phyloP scores from a whole-genome alignment of 2,113 vertebrate species.

The Coreoperca whiteheadi region DNA sequence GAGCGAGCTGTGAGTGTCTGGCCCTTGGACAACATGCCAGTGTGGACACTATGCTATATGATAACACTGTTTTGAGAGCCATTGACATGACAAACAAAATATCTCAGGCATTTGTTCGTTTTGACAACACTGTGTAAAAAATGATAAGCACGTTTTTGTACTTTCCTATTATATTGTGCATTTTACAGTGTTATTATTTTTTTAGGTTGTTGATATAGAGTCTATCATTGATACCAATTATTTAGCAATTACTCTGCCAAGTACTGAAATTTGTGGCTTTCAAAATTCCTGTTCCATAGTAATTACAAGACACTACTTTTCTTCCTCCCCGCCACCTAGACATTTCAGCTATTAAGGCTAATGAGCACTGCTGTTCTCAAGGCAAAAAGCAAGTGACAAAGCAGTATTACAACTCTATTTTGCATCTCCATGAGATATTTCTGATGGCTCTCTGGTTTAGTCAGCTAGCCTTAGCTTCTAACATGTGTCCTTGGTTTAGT shows the following conservation, averaged over 20 bases:
- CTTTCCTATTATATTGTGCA: neutral
- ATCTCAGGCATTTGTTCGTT: neutral
- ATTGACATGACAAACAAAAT: neutral
- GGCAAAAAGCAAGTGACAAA: neutral
- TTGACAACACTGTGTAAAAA: neutral
- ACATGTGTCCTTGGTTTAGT: neutral
- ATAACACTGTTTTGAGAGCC: neutral
- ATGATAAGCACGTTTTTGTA: neutral
- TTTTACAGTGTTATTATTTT: neutral
- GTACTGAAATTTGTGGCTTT: neutral
- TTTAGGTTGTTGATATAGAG: constrained; percentile 1
- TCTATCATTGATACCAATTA: neutral
- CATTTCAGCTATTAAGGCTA: neutral
- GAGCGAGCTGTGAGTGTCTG: constrained; percentile 40
- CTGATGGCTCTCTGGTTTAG: neutral
- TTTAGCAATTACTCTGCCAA: neutral
- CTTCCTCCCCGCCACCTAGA: neutral
- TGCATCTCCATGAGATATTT: neutral
- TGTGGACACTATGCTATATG: constrained; percentile 18
- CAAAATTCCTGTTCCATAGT: neutral
- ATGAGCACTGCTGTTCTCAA: constrained; percentile 19
- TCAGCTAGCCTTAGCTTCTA: neutral
- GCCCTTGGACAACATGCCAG: constrained; percentile 17
- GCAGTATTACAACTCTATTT: neutral
- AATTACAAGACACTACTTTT: neutral